Conservation (phyloP, 1,140 invertebrate genomes). For the Cydia fagiglandana region DNA sequence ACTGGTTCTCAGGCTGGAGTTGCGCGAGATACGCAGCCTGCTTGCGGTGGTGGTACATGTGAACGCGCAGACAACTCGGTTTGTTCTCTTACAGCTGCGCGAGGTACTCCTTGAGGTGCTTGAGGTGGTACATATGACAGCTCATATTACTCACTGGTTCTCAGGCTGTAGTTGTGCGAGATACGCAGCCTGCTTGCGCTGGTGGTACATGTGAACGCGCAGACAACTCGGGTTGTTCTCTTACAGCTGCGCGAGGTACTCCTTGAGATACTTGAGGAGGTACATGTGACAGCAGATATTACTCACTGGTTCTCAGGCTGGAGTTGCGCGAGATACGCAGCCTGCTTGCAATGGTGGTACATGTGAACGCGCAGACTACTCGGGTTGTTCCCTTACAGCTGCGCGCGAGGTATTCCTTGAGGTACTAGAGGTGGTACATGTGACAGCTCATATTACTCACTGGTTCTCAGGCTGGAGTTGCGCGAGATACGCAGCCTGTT, state of each 20-base stretch:
- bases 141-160: conserved; percentile 51
- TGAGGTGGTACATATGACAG: neutral
- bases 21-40: conserved; percentile 74
- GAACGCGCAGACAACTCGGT: too few relatives aligned
- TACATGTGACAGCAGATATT: neutral
- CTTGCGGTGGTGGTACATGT: conserved; percentile 79
- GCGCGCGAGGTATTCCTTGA: too few relatives aligned
- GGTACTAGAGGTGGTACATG: neutral
- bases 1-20: conserved; percentile 63
- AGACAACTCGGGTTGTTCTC: conserved; percentile 80
- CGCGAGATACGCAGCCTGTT: conserved; percentile 75
- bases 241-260: too few relatives aligned
- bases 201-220: conserved; percentile 81
- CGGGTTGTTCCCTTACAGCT: conserved; percentile 67
- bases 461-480: conserved; percentile 64
- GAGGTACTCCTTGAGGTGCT: too few relatives aligned
- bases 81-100: too few relatives aligned
- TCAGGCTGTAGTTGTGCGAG: conserved; percentile 65
- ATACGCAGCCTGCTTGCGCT: conserved; percentile 79
- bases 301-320: conserved; percentile 64
- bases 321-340: conserved; percentile 67
- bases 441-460: conserved; percentile 43
- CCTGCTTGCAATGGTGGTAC: conserved; percentile 81
- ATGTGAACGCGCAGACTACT: conserved; percentile 81
- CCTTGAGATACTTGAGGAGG: too few relatives aligned